A percentile compares a stretch with the other conserved stretches of the same genome.
Conservation (phyloP, 2,888 invertebrate genomes). For the Platycheirus rosarum region DNA sequence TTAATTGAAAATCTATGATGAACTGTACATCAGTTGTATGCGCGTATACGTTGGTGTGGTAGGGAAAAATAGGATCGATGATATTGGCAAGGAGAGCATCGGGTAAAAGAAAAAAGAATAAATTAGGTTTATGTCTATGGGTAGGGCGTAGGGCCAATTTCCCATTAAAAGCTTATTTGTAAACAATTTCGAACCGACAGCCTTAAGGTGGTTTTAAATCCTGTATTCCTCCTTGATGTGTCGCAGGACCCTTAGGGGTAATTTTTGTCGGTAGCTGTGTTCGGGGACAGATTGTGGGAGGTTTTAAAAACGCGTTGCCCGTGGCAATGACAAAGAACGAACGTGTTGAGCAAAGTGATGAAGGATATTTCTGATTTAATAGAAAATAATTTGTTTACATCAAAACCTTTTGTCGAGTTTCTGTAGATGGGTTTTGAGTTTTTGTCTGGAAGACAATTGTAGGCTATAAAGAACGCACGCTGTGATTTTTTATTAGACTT, state of each 20-base stretch:
- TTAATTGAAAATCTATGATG: conserved; percentile 66
- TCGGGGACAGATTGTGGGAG: too few species aligned
- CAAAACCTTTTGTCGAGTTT: conserved; percentile 16
- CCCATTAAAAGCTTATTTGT: conserved; percentile 49
- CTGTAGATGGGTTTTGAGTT: background rate
- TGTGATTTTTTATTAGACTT: too few species aligned
- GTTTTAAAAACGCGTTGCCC: conserved; percentile 51
- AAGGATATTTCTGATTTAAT: conserved; percentile 37
- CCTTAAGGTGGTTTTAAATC: conserved; percentile 42
- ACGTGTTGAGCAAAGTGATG: conserved; percentile 38
- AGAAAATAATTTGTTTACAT: conserved; percentile 35
- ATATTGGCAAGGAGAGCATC: conserved; percentile 35
- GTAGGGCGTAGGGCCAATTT: background rate
- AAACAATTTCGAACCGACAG: conserved; percentile 38
- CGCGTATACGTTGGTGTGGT: background rate
- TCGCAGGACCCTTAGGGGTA: too few species aligned
- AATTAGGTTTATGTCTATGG: conserved; percentile 41
- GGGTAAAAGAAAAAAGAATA: conserved; percentile 21
- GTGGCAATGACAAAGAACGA: conserved; percentile 58
- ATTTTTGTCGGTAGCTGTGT: too few species aligned
- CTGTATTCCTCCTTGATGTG: conserved; percentile 24
- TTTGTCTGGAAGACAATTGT: background rate
- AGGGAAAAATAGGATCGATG: conserved; percentile 1
- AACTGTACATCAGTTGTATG: background rate
- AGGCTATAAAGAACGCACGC: too few species aligned